Percentiles rank a stretch among this genome's conserved stretches.
These are phyloP conservation scores for Leptopterna dolabrata DNA, from an alignment of 2,888 invertebrate species.

Conservation along the genomic window DNA sequence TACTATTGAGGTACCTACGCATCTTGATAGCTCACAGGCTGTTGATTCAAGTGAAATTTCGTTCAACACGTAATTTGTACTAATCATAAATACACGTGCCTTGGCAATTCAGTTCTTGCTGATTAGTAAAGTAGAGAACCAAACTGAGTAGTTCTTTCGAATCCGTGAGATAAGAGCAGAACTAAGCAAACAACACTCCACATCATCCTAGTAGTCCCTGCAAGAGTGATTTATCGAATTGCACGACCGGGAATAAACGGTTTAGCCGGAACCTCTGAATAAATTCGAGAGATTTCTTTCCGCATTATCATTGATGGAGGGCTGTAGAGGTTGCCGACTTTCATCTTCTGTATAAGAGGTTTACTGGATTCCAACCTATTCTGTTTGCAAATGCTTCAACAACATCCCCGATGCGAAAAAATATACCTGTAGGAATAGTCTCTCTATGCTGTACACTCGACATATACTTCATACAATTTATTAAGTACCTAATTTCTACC, in stretches of 20 bases:
- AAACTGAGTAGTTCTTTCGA: neutral
- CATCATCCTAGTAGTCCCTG: neutral
- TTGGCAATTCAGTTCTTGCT: too few relatives aligned
- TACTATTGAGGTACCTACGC: too few relatives aligned
- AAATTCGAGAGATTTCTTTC: neutral
- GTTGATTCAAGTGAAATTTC: too few relatives aligned
- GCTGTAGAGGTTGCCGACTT: neutral
- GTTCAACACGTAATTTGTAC: too few relatives aligned
- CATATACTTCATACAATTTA: too few relatives aligned
- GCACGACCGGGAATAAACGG: neutral
- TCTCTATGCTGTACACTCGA: too few relatives aligned
- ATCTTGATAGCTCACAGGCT: too few relatives aligned
- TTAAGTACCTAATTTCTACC: too few relatives aligned
- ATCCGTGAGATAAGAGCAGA: neutral
- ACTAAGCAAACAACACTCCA: neutral
- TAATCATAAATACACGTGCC: too few relatives aligned
- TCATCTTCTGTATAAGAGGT: neutral
- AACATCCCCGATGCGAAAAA: too few relatives aligned
- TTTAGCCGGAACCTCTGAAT: constrained; percentile 4
- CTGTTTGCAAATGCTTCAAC: neutral
- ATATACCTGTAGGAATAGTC: too few relatives aligned
- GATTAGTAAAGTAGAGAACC: too few relatives aligned
- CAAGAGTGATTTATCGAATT: neutral
- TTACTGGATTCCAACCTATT: neutral
- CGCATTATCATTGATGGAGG: constrained; percentile 3